These are phyloP conservation scores for Xanthia icteritia DNA, from an alignment of 2,888 invertebrate genomes.

Conservation along the genomic window DNA sequence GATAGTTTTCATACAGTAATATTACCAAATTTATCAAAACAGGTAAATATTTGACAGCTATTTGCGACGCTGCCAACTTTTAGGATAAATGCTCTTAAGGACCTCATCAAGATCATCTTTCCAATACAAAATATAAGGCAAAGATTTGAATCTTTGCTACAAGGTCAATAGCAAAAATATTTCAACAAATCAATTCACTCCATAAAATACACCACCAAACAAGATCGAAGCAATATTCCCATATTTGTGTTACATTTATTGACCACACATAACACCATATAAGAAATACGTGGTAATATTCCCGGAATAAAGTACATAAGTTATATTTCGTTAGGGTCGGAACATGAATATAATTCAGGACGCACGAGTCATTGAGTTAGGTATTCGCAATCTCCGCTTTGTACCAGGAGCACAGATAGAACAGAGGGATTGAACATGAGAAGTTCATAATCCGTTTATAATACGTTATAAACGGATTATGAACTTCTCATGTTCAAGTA, in stretches of 20 bases:
- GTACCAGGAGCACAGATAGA: constrained; percentile 8
- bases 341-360: constrained; percentile 27
- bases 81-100: too few relatives aligned
- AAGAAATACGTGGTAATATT: constrained; percentile 7
- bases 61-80: too few relatives aligned
- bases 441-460: too few relatives aligned
- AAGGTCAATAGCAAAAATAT: neutral
- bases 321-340: constrained; percentile 41
- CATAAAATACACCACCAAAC: constrained; percentile 16
- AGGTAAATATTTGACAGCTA: too few relatives aligned
- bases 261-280: constrained; percentile 23
- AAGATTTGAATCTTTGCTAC: too few relatives aligned
- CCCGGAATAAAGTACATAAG: constrained; percentile 16
- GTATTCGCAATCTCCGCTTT: constrained; percentile 42
- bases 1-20: too few relatives aligned
- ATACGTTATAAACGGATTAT: constrained; percentile 14
- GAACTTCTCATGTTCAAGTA: neutral
- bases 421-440: too few relatives aligned
- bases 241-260: constrained; percentile 46
- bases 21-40: too few relatives aligned
- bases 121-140: neutral
- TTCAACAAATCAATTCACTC: constrained; percentile 11
- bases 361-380: constrained; percentile 26
- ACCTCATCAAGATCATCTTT: neutral
- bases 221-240: constrained; percentile 20